Conservation (phyloP, 2,797 vertebrate species). For the Tauraco hartlaubi region DNA sequence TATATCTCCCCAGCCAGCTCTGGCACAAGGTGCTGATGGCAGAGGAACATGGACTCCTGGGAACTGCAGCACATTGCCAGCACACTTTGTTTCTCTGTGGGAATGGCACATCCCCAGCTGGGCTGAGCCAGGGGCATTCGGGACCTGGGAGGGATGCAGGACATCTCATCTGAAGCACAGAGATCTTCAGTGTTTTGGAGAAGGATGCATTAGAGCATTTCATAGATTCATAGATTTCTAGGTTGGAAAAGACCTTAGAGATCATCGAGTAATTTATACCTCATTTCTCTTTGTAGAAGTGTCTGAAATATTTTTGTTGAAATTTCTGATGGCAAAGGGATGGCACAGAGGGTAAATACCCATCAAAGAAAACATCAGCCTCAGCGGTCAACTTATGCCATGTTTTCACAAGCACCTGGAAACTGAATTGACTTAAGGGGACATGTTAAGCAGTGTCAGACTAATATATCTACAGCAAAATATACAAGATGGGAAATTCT, state of each 20-base stretch:
- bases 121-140: neutral
- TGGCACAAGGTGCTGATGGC: neutral
- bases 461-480: constrained; percentile 3
- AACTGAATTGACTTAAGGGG: neutral
- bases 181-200: neutral
- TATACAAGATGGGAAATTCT: neutral
- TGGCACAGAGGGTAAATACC: neutral
- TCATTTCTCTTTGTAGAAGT: neutral
- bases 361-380: neutral
- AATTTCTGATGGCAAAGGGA: neutral
- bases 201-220: neutral
- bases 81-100: accelerated
- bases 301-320: neutral
- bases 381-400: neutral
- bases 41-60: neutral
- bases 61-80: neutral
- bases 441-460: neutral
- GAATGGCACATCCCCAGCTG: neutral
- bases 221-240: too few relatives aligned
- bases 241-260: too few relatives aligned
- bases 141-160: neutral
- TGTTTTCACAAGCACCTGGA: neutral
- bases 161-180: accelerated
- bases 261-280: neutral
- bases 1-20: neutral